phyloP scores from a whole-genome alignment of 2,888 invertebrate species.

The Drosophila subsilvestris region DNA sequence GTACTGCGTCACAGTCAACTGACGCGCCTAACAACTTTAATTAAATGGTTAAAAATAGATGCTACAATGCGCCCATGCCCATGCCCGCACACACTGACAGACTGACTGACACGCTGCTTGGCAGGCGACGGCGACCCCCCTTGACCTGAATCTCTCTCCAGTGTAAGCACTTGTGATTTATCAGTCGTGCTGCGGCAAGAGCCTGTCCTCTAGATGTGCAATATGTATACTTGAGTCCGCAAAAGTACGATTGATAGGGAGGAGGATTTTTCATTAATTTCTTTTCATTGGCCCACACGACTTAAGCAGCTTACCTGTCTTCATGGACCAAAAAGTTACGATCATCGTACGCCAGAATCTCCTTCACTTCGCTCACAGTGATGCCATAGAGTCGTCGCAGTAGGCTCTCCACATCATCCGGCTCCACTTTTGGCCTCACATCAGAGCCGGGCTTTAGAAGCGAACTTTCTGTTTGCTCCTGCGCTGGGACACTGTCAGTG shows the following conservation, averaged over 20 bases:
- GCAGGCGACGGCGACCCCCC: slow-evolving; percentile 2
- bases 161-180: background rate
- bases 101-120: background rate
- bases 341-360: slow-evolving; percentile 84
- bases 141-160: slow-evolving; percentile 4
- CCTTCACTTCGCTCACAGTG: slow-evolving; percentile 79
- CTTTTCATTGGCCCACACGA: no score
- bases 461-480: slow-evolving; percentile 20
- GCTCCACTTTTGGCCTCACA: slow-evolving; percentile 80
- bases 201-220: background rate
- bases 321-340: slow-evolving; percentile 82
- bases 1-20: slow-evolving; percentile 56
- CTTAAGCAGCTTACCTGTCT: slow-evolving; percentile 80
- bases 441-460: slow-evolving; percentile 82
- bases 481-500: slow-evolving; percentile 29
- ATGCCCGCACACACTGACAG: slow-evolving; percentile 1
- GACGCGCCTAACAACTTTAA: slow-evolving; percentile 57
- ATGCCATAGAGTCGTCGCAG: slow-evolving; percentile 83
- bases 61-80: slow-evolving; percentile 3
- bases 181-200: background rate
- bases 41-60: slow-evolving; percentile 55
- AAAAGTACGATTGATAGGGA: background rate
- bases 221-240: background rate
- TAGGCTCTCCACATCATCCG: slow-evolving; percentile 78
- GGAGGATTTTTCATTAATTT: no score